Evolutionary conservation across 1,140 invertebrate genomes (phyloP).

Genomic region (Cotesia glomerata): DNA sequence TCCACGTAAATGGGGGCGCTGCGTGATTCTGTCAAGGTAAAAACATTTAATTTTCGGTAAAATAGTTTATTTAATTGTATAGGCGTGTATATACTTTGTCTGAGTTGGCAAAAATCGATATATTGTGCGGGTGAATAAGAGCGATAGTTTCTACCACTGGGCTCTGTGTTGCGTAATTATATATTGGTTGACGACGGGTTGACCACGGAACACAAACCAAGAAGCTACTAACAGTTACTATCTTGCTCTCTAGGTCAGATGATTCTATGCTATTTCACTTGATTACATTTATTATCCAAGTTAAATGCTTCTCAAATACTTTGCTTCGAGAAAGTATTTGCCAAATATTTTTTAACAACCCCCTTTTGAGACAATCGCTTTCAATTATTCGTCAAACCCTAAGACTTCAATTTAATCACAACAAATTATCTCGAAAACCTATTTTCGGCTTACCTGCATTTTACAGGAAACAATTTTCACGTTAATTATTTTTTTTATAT

Average conservation of each 20-base stretch:
- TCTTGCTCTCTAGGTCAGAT: conserved; percentile 27
- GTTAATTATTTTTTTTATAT: too few relatives aligned
- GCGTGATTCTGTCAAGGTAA: conserved; percentile 1
- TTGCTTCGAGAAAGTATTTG: background rate
- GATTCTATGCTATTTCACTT: conserved; percentile 55
- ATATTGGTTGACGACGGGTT: conserved; percentile 1
- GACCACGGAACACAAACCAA: background rate
- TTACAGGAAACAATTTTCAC: too few relatives aligned
- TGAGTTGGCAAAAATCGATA: background rate
- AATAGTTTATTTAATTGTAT: background rate
- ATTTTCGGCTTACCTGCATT: too few relatives aligned
- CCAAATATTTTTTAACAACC: background rate
- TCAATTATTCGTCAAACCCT: background rate
- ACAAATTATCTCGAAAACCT: too few relatives aligned
- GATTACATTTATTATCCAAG: conserved; percentile 58
- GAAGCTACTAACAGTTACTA: background rate
- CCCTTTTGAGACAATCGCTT: background rate
- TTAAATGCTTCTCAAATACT: conserved; percentile 34
- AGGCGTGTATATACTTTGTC: background rate
- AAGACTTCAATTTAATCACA: too few relatives aligned
- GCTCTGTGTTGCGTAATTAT: conserved; percentile 3
- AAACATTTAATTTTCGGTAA: background rate
- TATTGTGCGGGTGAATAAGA: background rate
- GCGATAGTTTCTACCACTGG: conserved; percentile 1
- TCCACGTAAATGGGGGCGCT: background rate